Base-by-base conservation (phyloP, 35 echinoderm and acorn worm species). In the Acanthaster planci region DNA sequence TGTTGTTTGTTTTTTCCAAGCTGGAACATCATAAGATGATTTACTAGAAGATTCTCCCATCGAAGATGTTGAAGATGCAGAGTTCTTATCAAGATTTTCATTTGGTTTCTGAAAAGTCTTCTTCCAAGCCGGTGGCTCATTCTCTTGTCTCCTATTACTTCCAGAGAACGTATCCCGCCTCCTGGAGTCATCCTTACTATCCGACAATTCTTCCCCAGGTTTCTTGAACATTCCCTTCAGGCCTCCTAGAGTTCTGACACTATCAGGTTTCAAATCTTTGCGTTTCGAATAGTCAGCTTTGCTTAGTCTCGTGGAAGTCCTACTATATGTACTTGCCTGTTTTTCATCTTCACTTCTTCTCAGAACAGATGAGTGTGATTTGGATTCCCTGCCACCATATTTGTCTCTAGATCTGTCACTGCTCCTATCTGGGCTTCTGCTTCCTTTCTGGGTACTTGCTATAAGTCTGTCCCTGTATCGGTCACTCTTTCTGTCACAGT, bases 31-130 rank as follows among this genome's bases (percentile, higher is more conserved):
- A 6, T 56, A 67, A n/a, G 51, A 27, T 91, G 89, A 77, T 38
- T 35, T 52, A 80, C 21, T 30, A 2, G 78, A 60, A 2, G 50
- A 32, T 52, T 14, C 51, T 82, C 18, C 60, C 36, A 67, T 77
- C 5, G 80, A 86, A 16, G 78, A 51, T 40, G 23, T 0, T 72
- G 53, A 60, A 37, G 84, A 51, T 60, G 29, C 85, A 51, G 67
- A 31, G 57, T 37, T 8, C 5, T 9, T 81, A 12, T 67, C 59
- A 38, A 52, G 40, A 19, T 92, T 77, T 34, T 97, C 94, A 23
- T 82, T 87, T 60, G 94, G 94, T 86, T 90, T 97, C 40, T 72
- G 90, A 78, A 97, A 97, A 31, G 83, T 55, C n/a, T 86, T 92
- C 78, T 84, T 92, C 90, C 90, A 92, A 31, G 57, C 39, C n/a